Base-by-base conservation (phyloP, 2,888 invertebrate genomes). In the Zygaena filipendulae region DNA sequence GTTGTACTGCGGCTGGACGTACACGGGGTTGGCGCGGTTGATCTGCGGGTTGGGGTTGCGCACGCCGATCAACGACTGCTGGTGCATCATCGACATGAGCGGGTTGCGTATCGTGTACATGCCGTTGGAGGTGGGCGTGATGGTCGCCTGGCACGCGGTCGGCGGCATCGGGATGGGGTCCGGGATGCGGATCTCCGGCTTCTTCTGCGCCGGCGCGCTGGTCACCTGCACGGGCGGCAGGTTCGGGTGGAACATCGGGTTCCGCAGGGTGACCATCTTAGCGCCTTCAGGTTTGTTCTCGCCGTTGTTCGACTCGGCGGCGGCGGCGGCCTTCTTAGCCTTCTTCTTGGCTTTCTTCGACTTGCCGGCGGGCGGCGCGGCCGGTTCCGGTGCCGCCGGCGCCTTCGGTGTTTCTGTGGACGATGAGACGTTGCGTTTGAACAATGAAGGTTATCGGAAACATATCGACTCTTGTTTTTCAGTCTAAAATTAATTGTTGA, bases 81-180 rank as follows among this genome's bases (percentile, higher is more conserved):
- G 74, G 22, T 81, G 77, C 67, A 75, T 72, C 61, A 79, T 70
- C 0, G 77, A 83, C 60, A 87, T 77, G 0, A 86, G 55, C 0
- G 91, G 91, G 61, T 91, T 91, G 7, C 92, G 74, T 26, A 92
- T 92, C 0, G 92, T 92, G 34, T 90, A 92, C 91, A 92, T 92
- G 6, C 91, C 91, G 39, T 79, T 80, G 0, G 79, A 74, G 0
- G 80, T 75, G 0, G 81, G 80, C 0, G 81, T 79, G n/a, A 80
- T 80, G 0, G 79, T 77, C 0, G 77, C 80, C 44, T 80, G 77
- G 54, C 80, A 74, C 8, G 77, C 62, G 13, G 57, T 61, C 0
- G 77, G 75, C 0, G 80, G 75, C 72, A 80, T 77, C 0, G 80
- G 75, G 6, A 77, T 71, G 0, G 74, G 80, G 10, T 81, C 79